Evolutionary conservation across 1,140 invertebrate species (phyloP).

Genomic region (Ceratina japonica): DNA sequence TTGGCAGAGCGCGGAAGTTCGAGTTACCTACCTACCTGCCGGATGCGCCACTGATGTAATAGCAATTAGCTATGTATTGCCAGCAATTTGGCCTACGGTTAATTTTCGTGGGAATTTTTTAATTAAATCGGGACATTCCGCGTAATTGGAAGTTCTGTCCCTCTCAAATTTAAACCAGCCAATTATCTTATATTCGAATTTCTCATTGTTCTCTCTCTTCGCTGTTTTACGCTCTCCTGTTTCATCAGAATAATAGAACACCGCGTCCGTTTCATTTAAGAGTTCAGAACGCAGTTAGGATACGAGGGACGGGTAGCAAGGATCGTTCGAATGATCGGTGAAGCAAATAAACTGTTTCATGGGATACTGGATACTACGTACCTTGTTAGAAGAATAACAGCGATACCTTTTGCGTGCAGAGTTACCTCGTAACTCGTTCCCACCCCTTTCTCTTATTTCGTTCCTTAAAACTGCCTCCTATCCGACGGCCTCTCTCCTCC

Average conservation of each 20-base stretch:
- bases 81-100: neutral
- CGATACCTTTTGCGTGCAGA: neutral
- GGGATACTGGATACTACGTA: neutral
- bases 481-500: neutral
- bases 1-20: neutral
- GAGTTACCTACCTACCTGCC: neutral
- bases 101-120: neutral
- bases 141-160: no score
- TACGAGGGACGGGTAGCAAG: no score
- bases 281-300: no score
- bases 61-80: constrained; percentile 11
- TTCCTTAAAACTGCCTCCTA: neutral
- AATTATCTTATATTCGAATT: no score
- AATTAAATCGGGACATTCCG: neutral
- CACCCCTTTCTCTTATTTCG: neutral
- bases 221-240: no score
- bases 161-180: no score
- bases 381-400: neutral
- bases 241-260: no score
- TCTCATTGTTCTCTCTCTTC: no score
- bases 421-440: neutral
- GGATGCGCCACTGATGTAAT: neutral
- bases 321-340: no score
- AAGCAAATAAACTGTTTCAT: no score
- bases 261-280: no score